Conservation (phyloP, 2,797 vertebrate genomes). For the Halcyon leucocephala region DNA sequence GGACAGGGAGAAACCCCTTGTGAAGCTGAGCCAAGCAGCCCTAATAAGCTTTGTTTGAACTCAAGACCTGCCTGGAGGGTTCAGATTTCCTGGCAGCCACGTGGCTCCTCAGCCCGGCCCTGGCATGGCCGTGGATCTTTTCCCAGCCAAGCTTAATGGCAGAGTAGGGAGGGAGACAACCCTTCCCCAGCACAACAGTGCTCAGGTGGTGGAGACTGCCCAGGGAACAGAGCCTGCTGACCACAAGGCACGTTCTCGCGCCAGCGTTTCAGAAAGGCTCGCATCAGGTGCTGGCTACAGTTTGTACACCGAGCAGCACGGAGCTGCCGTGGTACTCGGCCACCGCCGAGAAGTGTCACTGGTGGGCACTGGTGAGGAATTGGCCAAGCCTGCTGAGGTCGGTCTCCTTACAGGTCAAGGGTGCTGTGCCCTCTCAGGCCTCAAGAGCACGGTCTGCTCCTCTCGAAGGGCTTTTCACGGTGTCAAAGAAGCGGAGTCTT, state of each 20-base stretch:
- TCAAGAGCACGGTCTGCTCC: neutral
- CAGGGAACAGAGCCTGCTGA: neutral
- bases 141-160: neutral
- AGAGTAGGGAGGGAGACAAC: neutral
- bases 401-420: neutral
- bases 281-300: fast-evolving
- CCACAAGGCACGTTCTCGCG: neutral
- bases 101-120: neutral
- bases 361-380: neutral
- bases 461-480: neutral
- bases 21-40: neutral
- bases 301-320: fast-evolving
- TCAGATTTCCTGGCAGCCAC: neutral
- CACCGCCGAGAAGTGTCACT: neutral
- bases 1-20: neutral
- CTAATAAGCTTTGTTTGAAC: neutral
- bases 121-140: neutral
- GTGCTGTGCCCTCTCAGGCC: neutral
- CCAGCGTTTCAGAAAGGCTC: neutral
- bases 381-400: neutral
- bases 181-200: neutral
- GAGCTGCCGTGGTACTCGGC: neutral
- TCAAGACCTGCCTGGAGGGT: constrained; percentile 17
- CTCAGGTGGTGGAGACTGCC: neutral
- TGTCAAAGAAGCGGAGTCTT: fast-evolving